Evolutionary conservation across 2,113 vertebrate species (phyloP), one percentile per base, ranked within the genome.

Genomic region (Thamnophis sirtalis): DNA sequence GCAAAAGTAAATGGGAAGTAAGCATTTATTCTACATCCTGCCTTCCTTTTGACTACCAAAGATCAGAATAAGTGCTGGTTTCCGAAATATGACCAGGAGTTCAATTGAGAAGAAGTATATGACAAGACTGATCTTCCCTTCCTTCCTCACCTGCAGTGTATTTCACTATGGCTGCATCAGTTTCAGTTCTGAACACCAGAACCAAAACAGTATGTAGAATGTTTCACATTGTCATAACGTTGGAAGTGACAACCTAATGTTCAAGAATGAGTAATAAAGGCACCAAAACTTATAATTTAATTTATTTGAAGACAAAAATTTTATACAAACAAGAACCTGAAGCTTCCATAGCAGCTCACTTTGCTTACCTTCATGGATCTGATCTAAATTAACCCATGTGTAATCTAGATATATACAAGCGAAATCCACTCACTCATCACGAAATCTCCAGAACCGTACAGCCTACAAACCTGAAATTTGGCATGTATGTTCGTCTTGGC

Each of bases 61-160:
- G 51, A 53, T 43, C 49, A 1, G 55, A 92, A 56, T 43, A 63
- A 21, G 24, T 33, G 49, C 24, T 1, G 21, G 33, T 89, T 9
- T 9, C 73, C 89, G 91, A 92, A 86, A 85, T 92, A 63, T 53
- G 55, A 88, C 33, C 53, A 84, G n/a, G 88, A 92, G 55, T 89
- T 89, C 26, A 28, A 49, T 22, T 53, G n/a, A 43, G 21, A 85
- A 53, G 24, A 53, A 53, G 28, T 33, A 24, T 33, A 24, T 89
- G 38, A 63, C 19, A 63, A 84, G 43, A 89, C 73, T 51, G 87
- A 63, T 33, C 91, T 63, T 49, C 49, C 80, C 55, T 50, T 84
- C 73, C 85, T 84, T 28, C 13, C 54, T 85, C 48, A 92, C n/a
- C 43, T 63, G 63, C 80, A 22, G 53, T 28, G 48, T 24, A 43